phyloP scores from a whole-genome alignment of 2,797 vertebrate genomes.

The Sebastes minor region DNA sequence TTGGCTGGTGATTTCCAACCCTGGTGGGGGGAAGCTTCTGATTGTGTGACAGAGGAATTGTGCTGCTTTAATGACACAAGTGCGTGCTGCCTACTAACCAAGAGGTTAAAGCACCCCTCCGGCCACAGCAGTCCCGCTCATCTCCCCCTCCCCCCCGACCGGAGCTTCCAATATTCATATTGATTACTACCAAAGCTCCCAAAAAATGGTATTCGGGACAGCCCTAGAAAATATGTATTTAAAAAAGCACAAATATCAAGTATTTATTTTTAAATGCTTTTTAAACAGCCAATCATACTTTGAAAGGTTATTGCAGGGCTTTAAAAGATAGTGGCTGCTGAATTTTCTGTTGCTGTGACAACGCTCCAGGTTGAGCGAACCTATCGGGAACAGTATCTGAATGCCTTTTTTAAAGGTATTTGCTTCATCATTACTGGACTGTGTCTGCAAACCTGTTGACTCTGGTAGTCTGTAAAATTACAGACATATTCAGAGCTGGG shows the following conservation, averaged over 20 bases:
- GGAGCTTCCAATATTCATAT: too few species aligned
- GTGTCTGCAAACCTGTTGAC: conserved; percentile 45
- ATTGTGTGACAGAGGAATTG: too few species aligned
- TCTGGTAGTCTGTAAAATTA: conserved; percentile 6
- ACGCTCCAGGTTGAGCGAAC: conserved; percentile 33
- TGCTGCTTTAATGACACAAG: too few species aligned
- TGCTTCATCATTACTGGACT: conserved; percentile 51
- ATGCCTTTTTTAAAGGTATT: conserved; percentile 39
- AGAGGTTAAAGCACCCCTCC: too few species aligned
- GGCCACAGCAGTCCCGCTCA: too few species aligned
- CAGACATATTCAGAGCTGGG: not conserved
- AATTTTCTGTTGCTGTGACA: conserved; percentile 64
- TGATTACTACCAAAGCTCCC: too few species aligned
- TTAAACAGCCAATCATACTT: not conserved
- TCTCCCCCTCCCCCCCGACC: too few species aligned
- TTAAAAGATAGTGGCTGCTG: conserved; percentile 20
- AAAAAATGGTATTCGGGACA: too few species aligned
- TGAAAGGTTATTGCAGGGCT: conserved; percentile 2
- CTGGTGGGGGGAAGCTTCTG: too few species aligned
- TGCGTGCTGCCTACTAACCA: too few species aligned
- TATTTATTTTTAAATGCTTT: not conserved
- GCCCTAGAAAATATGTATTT: too few species aligned
- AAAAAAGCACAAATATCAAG: not conserved
- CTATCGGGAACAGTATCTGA: conserved; percentile 12
- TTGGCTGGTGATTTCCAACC: too few species aligned